phyloP scores from a whole-genome alignment of 53 echinoderm and acorn worm species.

The Actinopyga echinites region DNA sequence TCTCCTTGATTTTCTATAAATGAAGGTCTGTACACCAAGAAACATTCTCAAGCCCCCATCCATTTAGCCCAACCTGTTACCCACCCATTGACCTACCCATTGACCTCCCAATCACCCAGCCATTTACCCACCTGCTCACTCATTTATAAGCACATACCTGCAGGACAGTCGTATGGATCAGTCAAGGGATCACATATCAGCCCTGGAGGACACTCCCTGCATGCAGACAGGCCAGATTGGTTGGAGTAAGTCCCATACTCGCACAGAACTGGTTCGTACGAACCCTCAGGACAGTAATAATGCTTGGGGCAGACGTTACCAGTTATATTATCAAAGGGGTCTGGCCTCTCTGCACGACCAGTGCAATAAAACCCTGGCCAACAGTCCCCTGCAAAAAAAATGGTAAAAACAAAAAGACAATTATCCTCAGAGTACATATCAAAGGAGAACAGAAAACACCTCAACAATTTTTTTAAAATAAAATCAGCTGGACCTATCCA shows the following conservation, averaged over 20 bases:
- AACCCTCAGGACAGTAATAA: conserved; percentile 72
- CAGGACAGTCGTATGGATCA: conserved; percentile 85
- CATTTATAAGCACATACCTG: conserved; percentile 57
- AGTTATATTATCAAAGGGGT: conserved; percentile 82
- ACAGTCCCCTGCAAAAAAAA: conserved; percentile 63
- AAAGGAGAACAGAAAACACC: background rate
- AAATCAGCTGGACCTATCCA: too few species aligned
- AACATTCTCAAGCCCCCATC: too few species aligned
- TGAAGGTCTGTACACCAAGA: too few species aligned
- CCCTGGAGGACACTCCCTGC: conserved; percentile 68
- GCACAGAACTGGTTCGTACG: conserved; percentile 61
- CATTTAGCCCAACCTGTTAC: too few species aligned
- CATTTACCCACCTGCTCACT: background rate
- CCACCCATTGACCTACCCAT: background rate
- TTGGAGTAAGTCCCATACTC: conserved; percentile 77
- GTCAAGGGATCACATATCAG: conserved; percentile 84
- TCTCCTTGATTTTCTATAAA: too few species aligned
- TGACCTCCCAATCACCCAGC: background rate
- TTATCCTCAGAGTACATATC: background rate
- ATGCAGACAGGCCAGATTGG: conserved; percentile 69
- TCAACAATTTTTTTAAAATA: too few species aligned
- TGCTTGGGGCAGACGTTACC: conserved; percentile 79
- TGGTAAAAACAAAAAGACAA: background rate
- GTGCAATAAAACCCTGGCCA: conserved; percentile 81
- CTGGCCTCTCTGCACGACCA: conserved; percentile 66